Percentiles rank a stretch among this genome's conserved stretches.
phyloP scores from a whole-genome alignment of 2,113 vertebrate genomes.

The Nymphicus hollandicus region DNA sequence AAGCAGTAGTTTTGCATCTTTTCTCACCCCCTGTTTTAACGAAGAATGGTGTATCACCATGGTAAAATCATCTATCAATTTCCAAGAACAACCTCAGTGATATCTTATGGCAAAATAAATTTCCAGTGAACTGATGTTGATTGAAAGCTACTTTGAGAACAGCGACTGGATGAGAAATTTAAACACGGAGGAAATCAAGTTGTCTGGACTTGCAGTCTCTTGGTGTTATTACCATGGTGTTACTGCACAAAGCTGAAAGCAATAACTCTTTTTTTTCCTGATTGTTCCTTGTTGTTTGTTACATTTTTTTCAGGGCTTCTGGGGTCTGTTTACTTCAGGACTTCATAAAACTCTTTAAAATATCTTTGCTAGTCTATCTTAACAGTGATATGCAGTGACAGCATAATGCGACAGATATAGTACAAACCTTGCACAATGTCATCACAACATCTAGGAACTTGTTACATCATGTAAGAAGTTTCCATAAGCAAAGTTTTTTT shows the following conservation, averaged over 20 bases:
- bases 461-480: background rate
- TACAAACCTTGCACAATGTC: background rate
- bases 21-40: background rate
- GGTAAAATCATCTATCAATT: background rate
- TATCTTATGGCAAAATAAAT: background rate
- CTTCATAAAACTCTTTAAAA: background rate
- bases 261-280: background rate
- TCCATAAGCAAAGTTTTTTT: background rate
- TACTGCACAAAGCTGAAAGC: background rate
- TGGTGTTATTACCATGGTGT: background rate
- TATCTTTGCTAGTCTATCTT: background rate
- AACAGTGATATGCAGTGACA: background rate
- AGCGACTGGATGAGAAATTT: background rate
- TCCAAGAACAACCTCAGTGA: background rate
- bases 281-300: background rate
- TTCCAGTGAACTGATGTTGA: background rate
- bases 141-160: background rate
- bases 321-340: background rate
- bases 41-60: background rate
- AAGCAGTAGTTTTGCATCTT: background rate
- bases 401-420: background rate
- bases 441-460: background rate
- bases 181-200: rapidly evolving
- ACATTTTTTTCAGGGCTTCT: background rate
- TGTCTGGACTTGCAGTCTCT: background rate